These are phyloP conservation scores for Coleophora flavipennella DNA, from an alignment of 2,888 invertebrate genomes.

Conservation along the genomic window DNA sequence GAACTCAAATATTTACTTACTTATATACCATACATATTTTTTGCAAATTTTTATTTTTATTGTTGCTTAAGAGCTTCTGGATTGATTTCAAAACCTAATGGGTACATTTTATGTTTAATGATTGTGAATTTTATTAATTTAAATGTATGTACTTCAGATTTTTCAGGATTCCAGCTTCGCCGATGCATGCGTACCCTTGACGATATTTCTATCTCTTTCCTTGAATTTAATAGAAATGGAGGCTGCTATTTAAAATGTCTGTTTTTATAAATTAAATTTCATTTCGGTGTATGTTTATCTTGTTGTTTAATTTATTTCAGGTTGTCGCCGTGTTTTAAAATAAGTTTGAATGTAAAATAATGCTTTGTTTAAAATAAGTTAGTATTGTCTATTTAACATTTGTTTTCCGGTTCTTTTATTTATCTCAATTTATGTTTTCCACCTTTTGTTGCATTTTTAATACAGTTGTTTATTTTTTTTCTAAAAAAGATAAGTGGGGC, in stretches of 20 bases:
- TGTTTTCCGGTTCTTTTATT: no score
- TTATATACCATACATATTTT: no score
- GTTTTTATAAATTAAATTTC: slow-evolving; percentile 23
- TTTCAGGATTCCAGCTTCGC: slow-evolving; percentile 26
- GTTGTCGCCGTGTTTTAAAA: slow-evolving; percentile 7
- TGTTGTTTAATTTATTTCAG: slow-evolving; percentile 4
- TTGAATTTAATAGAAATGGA: slow-evolving; percentile 59
- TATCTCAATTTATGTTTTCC: no score
- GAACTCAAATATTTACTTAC: no score
- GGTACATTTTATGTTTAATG: no score
- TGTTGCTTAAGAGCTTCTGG: no score
- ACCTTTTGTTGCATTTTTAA: no score
- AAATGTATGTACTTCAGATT: slow-evolving; percentile 19
- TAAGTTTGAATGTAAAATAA: slow-evolving; percentile 25
- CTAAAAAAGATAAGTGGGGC: slow-evolving; percentile 9
- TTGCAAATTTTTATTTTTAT: no score
- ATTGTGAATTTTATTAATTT: neutral
- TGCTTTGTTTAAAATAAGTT: no score
- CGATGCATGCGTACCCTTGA: slow-evolving; percentile 26
- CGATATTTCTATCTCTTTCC: slow-evolving; percentile 4
- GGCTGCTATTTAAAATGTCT: slow-evolving; percentile 60
- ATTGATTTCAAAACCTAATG: no score
- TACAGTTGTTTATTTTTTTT: slow-evolving; percentile 11
- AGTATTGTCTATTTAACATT: no score
- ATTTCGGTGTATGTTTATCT: slow-evolving; percentile 8